Percentiles rank a stretch among this genome's conserved stretches.
Conservation (phyloP, 2,797 vertebrate genomes). For the Sebastes aleutianus region DNA sequence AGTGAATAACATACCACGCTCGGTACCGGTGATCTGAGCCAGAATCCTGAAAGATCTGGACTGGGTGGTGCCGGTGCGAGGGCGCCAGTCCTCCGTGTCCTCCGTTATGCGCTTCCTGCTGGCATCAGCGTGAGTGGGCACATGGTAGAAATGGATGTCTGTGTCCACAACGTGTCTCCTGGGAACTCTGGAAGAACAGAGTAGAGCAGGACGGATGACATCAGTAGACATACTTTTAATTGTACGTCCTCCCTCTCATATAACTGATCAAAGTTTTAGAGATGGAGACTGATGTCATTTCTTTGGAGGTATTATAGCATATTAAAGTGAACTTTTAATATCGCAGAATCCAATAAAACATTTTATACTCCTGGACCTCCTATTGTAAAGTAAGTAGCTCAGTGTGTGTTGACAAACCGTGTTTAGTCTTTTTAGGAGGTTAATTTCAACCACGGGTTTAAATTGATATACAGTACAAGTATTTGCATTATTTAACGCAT, state of each 20-base stretch:
- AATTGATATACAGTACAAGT: neutral
- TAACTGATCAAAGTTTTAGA: neutral
- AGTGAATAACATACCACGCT: conserved; percentile 76
- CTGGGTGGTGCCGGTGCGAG: conserved; percentile 92
- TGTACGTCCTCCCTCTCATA: neutral
- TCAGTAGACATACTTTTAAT: conserved; percentile 17
- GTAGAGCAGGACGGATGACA: neutral
- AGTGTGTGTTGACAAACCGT: neutral
- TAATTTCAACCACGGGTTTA: neutral
- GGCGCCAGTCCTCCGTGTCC: conserved; percentile 97
- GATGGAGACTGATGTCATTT: neutral
- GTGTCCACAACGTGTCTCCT: conserved; percentile 91
- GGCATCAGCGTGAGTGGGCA: conserved; percentile 90
- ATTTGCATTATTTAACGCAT: neutral
- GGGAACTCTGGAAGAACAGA: conserved; percentile 79
- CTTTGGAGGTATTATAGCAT: neutral
- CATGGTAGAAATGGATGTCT: conserved; percentile 94
- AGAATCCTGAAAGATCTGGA: conserved; percentile 98
- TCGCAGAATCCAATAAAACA: neutral
- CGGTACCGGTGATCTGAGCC: conserved; percentile 96
- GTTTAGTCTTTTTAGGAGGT: conserved; percentile 13
- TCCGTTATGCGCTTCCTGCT: conserved; percentile 96
- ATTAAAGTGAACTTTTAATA: neutral
- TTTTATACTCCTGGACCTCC: neutral
- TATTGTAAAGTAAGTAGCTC: neutral